Base-by-base conservation (phyloP, 2,888 invertebrate genomes). In the Monochamus alternatus region DNA sequence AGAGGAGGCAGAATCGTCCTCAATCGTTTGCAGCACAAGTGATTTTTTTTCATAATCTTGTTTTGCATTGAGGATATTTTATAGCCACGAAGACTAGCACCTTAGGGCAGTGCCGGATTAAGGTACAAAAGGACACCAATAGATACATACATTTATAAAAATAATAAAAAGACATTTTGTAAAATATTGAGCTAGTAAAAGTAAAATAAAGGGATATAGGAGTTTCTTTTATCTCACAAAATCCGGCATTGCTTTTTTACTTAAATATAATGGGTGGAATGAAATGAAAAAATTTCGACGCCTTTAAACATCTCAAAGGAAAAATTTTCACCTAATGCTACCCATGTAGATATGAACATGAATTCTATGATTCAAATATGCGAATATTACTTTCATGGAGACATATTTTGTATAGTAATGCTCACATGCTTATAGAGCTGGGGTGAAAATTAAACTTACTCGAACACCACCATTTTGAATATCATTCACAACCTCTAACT, bases 1-100 rank as follows among this genome's bases (percentile, higher is more conserved):
- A 73, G 65, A 66, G 65, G 66, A 66, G 73, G 66, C 59, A 52
- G 32, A 66, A 65, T 59, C 10, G 58, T 58, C 65, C 65, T 47
- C 73, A 59, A 43, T 59, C 31, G 38, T 65, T 58, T 14, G 44
- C 73, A 47, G 59, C 64, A 58, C 51, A 63, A 63, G 60, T 5
- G 68, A 9, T 14, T 68, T 58, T 58, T 58, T 68, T 68, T 58
- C 38, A 38, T 38, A 38, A 31, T 60, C 60, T 44, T 47, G 69
- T 31, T 31, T 31, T 52, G 31, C 31, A 60, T 47, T 62, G 60
- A 62, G 38, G 71, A 71, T 71, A 22, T 63, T 71, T 71, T 63
- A 71, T 62, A 71, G 71, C 71, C 71, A 71, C 62, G 63, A 63
- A 59, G 81, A 81, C 80, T 81, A 81, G 81, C 81, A 81, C 81